phyloP scores from a whole-genome alignment of 2,113 vertebrate genomes.

The Chiloscyllium plagiosum region DNA sequence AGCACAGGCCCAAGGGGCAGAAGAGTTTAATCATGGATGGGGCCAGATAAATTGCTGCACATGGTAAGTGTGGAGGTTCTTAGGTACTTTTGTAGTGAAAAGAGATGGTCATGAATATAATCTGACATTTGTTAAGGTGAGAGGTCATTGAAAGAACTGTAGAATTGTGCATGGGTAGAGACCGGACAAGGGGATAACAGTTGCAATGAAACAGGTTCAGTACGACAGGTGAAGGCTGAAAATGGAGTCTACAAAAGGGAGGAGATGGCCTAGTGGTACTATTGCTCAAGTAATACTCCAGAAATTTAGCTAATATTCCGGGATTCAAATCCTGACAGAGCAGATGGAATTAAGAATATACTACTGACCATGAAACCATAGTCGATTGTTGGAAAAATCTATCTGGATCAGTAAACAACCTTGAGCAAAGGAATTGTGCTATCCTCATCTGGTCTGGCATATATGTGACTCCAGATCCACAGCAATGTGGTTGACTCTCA shows the following conservation, averaged over 20 bases:
- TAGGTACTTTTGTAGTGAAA: not conserved
- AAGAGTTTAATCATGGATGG: not conserved
- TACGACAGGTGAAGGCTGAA: not conserved
- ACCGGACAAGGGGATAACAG: not conserved
- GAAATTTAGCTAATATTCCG: too few relatives aligned
- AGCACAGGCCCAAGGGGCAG: not conserved
- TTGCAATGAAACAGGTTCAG: not conserved
- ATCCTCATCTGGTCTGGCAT: too few relatives aligned
- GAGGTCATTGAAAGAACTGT: not conserved
- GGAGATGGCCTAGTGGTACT: too few relatives aligned
- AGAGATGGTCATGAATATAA: not conserved
- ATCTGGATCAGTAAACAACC: too few relatives aligned
- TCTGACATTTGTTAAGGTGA: not conserved
- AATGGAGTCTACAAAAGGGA: not conserved
- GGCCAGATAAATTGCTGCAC: not conserved
- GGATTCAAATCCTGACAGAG: too few relatives aligned
- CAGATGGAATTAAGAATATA: too few relatives aligned
- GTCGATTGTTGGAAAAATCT: too few relatives aligned
- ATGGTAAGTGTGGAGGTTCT: not conserved
- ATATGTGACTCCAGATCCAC: too few relatives aligned
- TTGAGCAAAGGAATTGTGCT: too few relatives aligned
- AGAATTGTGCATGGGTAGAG: not conserved
- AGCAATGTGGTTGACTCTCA: too few relatives aligned
- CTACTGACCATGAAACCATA: too few relatives aligned
- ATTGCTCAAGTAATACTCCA: too few relatives aligned